A percentile compares a stretch with the other conserved stretches of the same genome.
These are phyloP conservation scores for Spinibarbus caldwelli DNA, from an alignment of 2,797 vertebrate species.

Conservation along the genomic window DNA sequence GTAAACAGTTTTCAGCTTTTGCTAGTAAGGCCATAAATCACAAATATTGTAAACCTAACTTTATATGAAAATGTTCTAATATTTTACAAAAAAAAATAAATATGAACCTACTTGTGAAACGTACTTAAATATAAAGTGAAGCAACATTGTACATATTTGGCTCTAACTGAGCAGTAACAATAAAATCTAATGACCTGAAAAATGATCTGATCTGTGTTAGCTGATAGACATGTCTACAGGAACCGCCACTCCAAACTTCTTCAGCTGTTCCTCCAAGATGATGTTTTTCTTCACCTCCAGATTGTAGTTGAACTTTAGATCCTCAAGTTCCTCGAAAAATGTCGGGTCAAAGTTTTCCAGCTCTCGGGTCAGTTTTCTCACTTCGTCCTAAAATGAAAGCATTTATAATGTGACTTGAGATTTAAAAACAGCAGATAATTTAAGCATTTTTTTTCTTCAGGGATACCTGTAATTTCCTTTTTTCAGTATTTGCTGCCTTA, in stretches of 20 bases:
- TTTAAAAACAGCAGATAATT: not conserved
- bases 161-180: conserved; percentile 28
- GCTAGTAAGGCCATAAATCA: conserved; percentile 15
- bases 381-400: conserved; percentile 74
- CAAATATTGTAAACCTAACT: not conserved
- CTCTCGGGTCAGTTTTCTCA: conserved; percentile 81
- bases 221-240: conserved; percentile 68
- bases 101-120: not conserved
- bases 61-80: not conserved
- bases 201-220: conserved; percentile 51
- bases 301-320: conserved; percentile 95
- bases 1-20: not conserved
- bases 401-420: not conserved
- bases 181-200: conserved; percentile 1
- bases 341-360: conserved; percentile 85
- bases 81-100: conserved; percentile 15
- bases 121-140: not conserved
- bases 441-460: not conserved
- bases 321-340: conserved; percentile 95
- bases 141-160: not conserved
- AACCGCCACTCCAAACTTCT: conserved; percentile 77
- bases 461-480: conserved; percentile 78
- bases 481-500: conserved; percentile 79
- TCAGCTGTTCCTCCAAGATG: conserved; percentile 87
- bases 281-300: conserved; percentile 93